Evolutionary conservation across 1,140 invertebrate genomes (phyloP).

Genomic region (Ruditapes philippinarum): DNA sequence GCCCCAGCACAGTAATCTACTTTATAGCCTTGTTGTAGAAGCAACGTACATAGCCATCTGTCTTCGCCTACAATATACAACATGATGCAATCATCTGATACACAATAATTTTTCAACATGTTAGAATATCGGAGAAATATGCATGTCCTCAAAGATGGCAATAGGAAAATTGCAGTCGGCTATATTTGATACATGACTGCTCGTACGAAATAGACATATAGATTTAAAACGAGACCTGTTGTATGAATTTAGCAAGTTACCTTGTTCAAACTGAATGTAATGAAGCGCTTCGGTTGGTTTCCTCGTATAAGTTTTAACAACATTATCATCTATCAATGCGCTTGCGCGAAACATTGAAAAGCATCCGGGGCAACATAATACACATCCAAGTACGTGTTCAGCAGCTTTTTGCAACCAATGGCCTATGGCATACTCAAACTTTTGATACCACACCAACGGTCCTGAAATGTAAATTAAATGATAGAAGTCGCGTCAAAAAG

Average conservation of each 20-base stretch:
- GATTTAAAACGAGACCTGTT: too few species aligned
- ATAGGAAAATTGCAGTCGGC: too few species aligned
- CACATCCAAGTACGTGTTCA: constrained; percentile 93
- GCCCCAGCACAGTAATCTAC: constrained; percentile 90
- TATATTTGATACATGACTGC: too few species aligned
- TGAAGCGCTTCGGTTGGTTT: constrained; percentile 81
- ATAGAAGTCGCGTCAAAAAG: too few species aligned
- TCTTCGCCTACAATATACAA: constrained; percentile 88
- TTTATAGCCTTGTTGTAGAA: constrained; percentile 89
- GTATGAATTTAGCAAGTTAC: constrained; percentile 48
- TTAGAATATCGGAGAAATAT: too few species aligned
- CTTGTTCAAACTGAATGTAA: constrained; percentile 84
- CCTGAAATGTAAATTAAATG: constrained; percentile 89
- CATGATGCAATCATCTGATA: too few species aligned
- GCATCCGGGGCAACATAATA: constrained; percentile 84
- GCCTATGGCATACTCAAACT: constrained; percentile 99
- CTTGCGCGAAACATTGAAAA: constrained; percentile 83
- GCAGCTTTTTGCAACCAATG: constrained; percentile 99
- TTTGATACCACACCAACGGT: constrained; percentile 99
- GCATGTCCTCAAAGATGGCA: too few species aligned
- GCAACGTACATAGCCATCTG: constrained; percentile 90
- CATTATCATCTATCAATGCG: constrained; percentile 85
- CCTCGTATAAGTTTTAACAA: constrained; percentile 81
- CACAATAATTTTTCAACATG: too few species aligned
- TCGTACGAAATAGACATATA: not conserved